Evolutionary conservation across 2,888 invertebrate genomes (phyloP).

Genomic region (Selenia dentaria): DNA sequence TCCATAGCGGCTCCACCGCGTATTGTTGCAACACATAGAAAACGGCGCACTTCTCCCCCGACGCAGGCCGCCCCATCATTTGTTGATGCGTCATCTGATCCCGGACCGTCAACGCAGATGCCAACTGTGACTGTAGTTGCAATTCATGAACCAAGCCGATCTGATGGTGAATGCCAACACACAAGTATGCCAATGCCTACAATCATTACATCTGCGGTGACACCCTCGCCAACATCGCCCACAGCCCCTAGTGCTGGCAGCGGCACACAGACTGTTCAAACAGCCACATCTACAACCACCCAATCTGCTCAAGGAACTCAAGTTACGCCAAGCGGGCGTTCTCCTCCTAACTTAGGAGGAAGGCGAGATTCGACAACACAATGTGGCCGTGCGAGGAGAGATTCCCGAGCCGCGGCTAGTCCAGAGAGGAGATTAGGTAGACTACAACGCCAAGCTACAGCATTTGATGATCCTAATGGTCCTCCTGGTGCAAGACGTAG

Average conservation of each 20-base stretch:
- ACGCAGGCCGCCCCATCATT: constrained; percentile 78
- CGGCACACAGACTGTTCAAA: constrained; percentile 55
- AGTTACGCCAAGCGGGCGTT: constrained; percentile 62
- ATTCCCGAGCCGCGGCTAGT: constrained; percentile 87
- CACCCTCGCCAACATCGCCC: constrained; percentile 92
- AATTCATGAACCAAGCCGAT: constrained; percentile 78
- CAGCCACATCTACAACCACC: constrained; percentile 35
- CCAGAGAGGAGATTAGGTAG: constrained; percentile 88
- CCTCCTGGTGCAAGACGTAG: constrained; percentile 89
- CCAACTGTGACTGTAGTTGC: constrained; percentile 77
- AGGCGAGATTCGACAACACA: constrained; percentile 94
- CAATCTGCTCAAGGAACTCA: constrained; percentile 55
- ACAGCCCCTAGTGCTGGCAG: constrained; percentile 67
- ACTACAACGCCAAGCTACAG: constrained; percentile 94
- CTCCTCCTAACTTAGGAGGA: constrained; percentile 80
- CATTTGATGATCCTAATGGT: constrained; percentile 93
- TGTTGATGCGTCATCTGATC: constrained; percentile 86
- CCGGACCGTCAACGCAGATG: constrained; percentile 81
- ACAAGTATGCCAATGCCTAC: constrained; percentile 86
- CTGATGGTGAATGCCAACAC: constrained; percentile 86
- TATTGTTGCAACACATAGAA: constrained; percentile 86
- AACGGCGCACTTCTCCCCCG: constrained; percentile 75
- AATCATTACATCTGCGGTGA: constrained; percentile 92
- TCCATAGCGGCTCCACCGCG: constrained; percentile 86
- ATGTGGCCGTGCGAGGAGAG: constrained; percentile 88